These are phyloP conservation scores for Lepetodrilus schrolli DNA, from an alignment of 2,888 invertebrate species.

Conservation along the genomic window DNA sequence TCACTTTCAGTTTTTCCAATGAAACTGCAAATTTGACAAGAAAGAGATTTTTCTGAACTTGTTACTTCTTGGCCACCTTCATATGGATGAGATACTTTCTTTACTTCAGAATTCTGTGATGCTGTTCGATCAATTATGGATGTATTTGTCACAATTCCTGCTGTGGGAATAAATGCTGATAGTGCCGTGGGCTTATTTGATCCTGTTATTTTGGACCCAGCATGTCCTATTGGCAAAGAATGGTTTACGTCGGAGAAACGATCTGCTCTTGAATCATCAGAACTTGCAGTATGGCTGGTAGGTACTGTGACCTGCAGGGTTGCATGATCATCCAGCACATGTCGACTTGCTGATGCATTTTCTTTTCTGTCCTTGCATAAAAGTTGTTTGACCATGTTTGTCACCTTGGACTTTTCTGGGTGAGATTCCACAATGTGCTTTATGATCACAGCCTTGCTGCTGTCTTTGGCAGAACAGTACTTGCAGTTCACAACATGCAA, in stretches of 20 bases:
- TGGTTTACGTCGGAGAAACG: no score
- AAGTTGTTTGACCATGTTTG: background rate
- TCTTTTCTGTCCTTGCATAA: conserved; percentile 20
- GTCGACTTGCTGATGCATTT: no score
- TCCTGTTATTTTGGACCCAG: no score
- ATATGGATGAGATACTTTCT: background rate
- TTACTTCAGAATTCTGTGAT: background rate
- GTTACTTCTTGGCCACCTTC: background rate
- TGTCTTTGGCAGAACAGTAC: conserved; percentile 8
- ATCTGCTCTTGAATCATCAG: no score
- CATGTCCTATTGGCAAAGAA: no score
- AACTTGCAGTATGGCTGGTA: no score
- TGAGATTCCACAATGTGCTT: background rate
- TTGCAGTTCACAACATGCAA: conserved; percentile 11
- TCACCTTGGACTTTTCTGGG: conserved; percentile 11
- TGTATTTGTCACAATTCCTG: no score
- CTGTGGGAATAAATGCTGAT: no score
- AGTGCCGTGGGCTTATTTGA: no score
- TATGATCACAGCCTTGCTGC: background rate
- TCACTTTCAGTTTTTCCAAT: background rate
- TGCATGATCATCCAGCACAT: no score
- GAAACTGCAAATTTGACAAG: background rate
- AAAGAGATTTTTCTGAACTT: background rate
- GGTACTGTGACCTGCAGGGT: no score
- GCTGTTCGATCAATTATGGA: background rate